Evolutionary conservation across 1,140 invertebrate species (phyloP).

Genomic region (Papilio dardanus): DNA sequence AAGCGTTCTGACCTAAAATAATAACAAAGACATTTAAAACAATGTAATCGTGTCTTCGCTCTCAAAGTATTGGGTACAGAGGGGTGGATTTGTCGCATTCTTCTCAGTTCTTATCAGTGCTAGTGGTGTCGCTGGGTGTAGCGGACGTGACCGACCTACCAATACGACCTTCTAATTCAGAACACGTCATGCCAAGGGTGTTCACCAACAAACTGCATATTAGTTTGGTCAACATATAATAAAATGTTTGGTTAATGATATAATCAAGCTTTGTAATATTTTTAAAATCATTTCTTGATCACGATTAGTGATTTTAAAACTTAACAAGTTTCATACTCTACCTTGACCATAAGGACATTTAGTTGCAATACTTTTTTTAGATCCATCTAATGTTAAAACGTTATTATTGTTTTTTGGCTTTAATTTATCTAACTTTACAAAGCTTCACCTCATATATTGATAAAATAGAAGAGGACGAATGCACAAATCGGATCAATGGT

Average conservation of each 20-base stretch:
- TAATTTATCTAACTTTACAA: not conserved
- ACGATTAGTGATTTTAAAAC: no score
- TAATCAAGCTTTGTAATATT: no score
- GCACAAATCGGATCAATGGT: slow-evolving; percentile 66
- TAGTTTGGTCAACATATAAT: not conserved
- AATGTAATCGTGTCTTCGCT: not conserved
- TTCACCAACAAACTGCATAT: slow-evolving; percentile 9
- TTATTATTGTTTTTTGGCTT: no score
- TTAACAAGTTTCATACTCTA: not conserved
- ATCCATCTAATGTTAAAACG: not conserved
- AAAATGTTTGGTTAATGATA: no score
- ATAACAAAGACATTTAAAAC: not conserved
- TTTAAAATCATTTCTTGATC: no score
- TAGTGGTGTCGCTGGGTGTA: slow-evolving; percentile 41
- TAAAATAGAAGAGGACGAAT: slow-evolving; percentile 56
- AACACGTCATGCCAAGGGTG: slow-evolving; percentile 43
- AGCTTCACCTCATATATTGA: slow-evolving; percentile 41
- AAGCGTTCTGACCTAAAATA: not conserved
- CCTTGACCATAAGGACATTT: not conserved
- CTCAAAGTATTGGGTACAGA: not conserved
- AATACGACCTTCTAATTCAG: slow-evolving; percentile 48
- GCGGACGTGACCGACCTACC: slow-evolving; percentile 59
- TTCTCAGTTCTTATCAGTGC: slow-evolving; percentile 44
- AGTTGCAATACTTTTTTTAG: not conserved
- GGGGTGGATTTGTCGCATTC: slow-evolving; percentile 38